These are phyloP conservation scores for Phania funesta DNA, from an alignment of 2,888 invertebrate species.

Conservation along the genomic window DNA sequence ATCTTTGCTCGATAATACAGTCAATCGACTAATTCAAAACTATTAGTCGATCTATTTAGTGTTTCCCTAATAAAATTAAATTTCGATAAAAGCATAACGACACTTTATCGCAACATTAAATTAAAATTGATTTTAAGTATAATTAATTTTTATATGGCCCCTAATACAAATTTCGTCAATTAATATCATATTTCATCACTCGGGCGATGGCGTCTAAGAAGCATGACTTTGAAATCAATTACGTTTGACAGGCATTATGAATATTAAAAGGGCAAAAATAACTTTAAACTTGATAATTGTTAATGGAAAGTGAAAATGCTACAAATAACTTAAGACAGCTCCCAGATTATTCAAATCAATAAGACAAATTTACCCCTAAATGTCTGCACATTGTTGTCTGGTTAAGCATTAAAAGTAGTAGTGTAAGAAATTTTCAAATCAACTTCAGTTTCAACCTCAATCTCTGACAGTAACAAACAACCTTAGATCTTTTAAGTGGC, in stretches of 20 bases:
- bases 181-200: constrained; percentile 42
- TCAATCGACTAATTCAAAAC: no score
- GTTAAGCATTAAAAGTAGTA: constrained; percentile 36
- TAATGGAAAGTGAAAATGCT: constrained; percentile 64
- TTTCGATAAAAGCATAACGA: background rate
- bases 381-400: constrained; percentile 14
- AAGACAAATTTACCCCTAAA: constrained; percentile 15
- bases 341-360: background rate
- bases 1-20: no score
- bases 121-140: background rate
- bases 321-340: constrained; percentile 40
- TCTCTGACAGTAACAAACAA: constrained; percentile 40
- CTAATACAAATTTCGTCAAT: constrained; percentile 6
- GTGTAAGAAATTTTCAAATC: constrained; percentile 41
- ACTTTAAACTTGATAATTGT: background rate
- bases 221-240: constrained; percentile 56
- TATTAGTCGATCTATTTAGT: no score
- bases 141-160: background rate
- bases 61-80: no score
- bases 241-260: constrained; percentile 53
- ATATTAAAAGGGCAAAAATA: constrained; percentile 34
- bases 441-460: constrained; percentile 30
- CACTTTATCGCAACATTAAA: background rate
- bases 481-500: constrained; percentile 55
- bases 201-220: constrained; percentile 1